Conservation (phyloP, 2,888 invertebrate genomes). For the Tyria jacobaeae region DNA sequence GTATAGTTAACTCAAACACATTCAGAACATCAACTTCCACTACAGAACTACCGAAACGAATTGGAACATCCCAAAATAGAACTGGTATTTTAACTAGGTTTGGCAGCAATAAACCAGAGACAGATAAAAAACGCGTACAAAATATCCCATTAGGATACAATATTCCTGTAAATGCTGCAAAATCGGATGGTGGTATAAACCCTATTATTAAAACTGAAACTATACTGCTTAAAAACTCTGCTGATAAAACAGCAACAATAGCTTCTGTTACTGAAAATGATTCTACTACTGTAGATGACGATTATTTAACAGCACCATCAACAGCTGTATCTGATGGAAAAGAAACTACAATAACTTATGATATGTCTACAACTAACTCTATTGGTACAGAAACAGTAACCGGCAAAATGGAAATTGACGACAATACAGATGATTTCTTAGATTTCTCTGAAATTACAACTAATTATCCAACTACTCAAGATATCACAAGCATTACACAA, state of each 20-base stretch:
- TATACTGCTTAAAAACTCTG: conserved; percentile 54
- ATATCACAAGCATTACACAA: conserved; percentile 54
- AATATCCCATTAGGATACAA: conserved; percentile 78
- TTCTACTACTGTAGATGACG: conserved; percentile 67
- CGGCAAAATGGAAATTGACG: conserved; percentile 67
- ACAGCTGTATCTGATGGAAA: conserved; percentile 56
- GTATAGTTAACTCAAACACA: conserved; percentile 75
- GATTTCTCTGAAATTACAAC: conserved; percentile 69
- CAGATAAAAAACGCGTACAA: conserved; percentile 75
- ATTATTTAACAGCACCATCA: conserved; percentile 70
- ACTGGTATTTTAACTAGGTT: conserved; percentile 70
- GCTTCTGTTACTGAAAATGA: conserved; percentile 54
- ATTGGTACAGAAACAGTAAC: conserved; percentile 66
- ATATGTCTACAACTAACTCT: conserved; percentile 59
- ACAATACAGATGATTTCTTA: conserved; percentile 76
- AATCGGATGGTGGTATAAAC: conserved; percentile 28
- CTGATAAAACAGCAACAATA: conserved; percentile 57
- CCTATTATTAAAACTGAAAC: conserved; percentile 38
- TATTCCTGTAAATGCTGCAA: conserved; percentile 45
- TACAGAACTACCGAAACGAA: conserved; percentile 71
- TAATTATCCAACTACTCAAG: conserved; percentile 65
- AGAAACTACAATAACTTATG: conserved; percentile 53
- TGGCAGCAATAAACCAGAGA: conserved; percentile 62
- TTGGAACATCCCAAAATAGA: conserved; percentile 64
- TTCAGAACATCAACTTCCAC: conserved; percentile 78